phyloP scores from a whole-genome alignment of 2,888 invertebrate genomes.

The Spodoptera exigua region DNA sequence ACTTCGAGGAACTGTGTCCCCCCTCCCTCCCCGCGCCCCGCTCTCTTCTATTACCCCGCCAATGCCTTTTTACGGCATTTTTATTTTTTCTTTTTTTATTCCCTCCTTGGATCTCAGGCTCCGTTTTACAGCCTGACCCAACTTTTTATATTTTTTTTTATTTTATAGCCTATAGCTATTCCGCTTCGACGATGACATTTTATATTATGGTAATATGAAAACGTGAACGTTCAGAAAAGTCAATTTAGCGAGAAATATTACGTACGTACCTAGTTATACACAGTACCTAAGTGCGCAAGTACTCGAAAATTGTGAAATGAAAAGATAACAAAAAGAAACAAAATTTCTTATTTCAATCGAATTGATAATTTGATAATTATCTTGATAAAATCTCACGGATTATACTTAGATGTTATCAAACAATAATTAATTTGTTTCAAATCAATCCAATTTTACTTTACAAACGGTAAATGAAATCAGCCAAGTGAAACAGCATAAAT shows the following conservation, averaged over 20 bases:
- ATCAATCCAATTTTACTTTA: too few relatives aligned
- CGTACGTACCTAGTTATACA: too few relatives aligned
- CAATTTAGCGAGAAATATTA: slow-evolving; percentile 13
- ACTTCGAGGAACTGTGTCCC: slow-evolving; percentile 64
- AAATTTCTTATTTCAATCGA: too few relatives aligned
- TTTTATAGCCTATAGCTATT: slow-evolving; percentile 59
- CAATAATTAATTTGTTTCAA: too few relatives aligned
- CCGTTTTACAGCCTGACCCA: slow-evolving; percentile 69
- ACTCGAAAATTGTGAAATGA: too few relatives aligned
- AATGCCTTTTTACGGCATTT: slow-evolving; percentile 74
- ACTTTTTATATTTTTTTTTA: slow-evolving; percentile 60
- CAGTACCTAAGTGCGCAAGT: too few relatives aligned
- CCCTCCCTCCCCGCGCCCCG: slow-evolving; percentile 53
- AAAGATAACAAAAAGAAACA: too few relatives aligned
- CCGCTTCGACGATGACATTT: slow-evolving; percentile 57
- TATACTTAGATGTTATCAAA: too few relatives aligned
- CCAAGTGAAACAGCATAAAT: not conserved
- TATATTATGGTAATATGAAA: slow-evolving; percentile 58
- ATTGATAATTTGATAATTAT: too few relatives aligned
- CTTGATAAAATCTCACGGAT: not conserved
- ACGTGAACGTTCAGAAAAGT: slow-evolving; percentile 18
- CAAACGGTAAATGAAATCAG: too few relatives aligned
- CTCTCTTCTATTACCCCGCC: slow-evolving; percentile 71
- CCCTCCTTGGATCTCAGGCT: slow-evolving; percentile 66
- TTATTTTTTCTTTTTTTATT: slow-evolving; percentile 77